phyloP scores from a whole-genome alignment of 1,140 invertebrate species.

The silkworm (Bombyx mori) region DNA sequence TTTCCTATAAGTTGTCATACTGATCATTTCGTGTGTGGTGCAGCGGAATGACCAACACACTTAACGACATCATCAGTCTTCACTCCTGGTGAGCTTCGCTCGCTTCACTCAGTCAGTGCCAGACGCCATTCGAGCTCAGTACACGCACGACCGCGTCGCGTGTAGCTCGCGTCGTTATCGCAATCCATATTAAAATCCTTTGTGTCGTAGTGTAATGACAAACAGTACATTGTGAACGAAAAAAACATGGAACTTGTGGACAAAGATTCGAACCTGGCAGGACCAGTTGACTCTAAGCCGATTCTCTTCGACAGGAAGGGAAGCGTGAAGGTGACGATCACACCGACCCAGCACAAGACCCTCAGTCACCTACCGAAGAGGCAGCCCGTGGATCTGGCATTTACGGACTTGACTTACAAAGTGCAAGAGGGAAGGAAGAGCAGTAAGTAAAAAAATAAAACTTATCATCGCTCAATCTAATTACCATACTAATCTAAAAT shows the following conservation, averaged over 20 bases:
- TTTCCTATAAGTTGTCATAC: too few species aligned
- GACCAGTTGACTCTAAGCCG: conserved; percentile 48
- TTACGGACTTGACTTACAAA: conserved; percentile 86
- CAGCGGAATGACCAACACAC: too few species aligned
- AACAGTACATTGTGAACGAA: conserved; percentile 35
- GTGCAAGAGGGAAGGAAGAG: conserved; percentile 86
- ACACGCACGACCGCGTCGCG: conserved; percentile 4
- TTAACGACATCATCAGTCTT: not conserved
- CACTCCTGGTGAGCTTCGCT: not conserved
- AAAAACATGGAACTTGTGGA: conserved; percentile 52
- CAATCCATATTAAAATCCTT: conserved; percentile 23
- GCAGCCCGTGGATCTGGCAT: conserved; percentile 89
- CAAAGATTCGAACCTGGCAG: conserved; percentile 36
- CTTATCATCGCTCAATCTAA: too few species aligned
- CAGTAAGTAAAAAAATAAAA: conserved; percentile 75
- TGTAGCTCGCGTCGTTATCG: conserved; percentile 12
- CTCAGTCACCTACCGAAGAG: conserved; percentile 87
- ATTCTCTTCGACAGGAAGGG: conserved; percentile 69
- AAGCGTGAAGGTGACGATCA: conserved; percentile 75
- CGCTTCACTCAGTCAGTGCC: not conserved
- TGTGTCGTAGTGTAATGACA: conserved; percentile 51
- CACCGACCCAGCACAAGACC: conserved; percentile 77
- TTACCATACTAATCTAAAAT: too few species aligned
- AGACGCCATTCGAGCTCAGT: conserved; percentile 6
- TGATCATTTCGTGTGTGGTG: too few species aligned